Conservation (phyloP, 2,797 vertebrate species). For the Natrix natrix region DNA sequence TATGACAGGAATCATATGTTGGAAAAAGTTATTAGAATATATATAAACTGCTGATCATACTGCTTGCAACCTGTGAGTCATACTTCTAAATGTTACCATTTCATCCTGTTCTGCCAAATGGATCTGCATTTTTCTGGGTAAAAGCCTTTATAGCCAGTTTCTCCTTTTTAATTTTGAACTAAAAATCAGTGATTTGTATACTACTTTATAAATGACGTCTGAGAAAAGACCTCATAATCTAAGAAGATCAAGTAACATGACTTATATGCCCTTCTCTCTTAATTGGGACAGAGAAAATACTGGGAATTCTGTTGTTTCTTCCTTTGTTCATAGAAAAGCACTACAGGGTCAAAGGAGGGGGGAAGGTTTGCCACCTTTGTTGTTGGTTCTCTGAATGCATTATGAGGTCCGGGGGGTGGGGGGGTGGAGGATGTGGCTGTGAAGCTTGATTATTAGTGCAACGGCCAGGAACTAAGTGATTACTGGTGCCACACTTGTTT, state of each 20-base stretch:
- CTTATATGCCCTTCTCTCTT: constrained; percentile 21
- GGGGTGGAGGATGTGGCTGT: constrained; percentile 18
- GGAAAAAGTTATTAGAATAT: constrained; percentile 16
- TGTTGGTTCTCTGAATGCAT: constrained; percentile 73
- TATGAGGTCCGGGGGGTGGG: constrained; percentile 38
- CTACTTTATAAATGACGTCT: constrained; percentile 81
- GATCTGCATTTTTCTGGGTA: constrained; percentile 43
- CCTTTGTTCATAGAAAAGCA: constrained; percentile 72
- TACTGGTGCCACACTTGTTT: constrained; percentile 67
- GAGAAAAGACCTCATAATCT: constrained; percentile 69
- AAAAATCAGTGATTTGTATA: constrained; percentile 79
- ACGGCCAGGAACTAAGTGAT: constrained; percentile 64
- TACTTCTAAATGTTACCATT: constrained; percentile 43
- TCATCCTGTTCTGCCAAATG: constrained; percentile 24
- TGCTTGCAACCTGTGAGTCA: constrained; percentile 1
- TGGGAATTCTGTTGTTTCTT: constrained; percentile 30
- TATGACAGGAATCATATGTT: neutral
- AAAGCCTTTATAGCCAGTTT: constrained; percentile 63
- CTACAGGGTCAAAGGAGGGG: constrained; percentile 69
- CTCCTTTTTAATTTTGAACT: constrained; percentile 66
- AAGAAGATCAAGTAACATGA: constrained; percentile 63
- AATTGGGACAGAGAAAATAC: constrained; percentile 57
- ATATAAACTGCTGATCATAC: neutral
- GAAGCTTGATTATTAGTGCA: constrained; percentile 53
- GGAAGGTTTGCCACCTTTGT: constrained; percentile 73